phyloP scores from a whole-genome alignment of 2,888 invertebrate species.

The Stenotaenia linearis region DNA sequence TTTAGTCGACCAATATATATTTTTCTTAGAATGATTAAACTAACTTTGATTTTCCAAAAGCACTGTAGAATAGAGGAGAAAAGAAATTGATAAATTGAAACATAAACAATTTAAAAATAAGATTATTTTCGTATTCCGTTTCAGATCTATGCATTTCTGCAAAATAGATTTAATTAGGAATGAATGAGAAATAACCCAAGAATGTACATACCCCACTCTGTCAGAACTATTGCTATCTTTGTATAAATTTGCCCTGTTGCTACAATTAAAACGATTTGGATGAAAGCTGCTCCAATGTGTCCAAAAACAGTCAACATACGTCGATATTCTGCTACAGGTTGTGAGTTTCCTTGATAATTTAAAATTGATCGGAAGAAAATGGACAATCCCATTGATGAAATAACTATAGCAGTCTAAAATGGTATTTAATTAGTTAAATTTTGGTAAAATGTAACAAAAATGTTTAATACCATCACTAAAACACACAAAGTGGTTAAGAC shows the following conservation, averaged over 20 bases:
- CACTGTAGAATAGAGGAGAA: neutral
- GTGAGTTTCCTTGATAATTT: neutral
- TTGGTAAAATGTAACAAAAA: neutral
- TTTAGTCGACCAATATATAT: too few species aligned
- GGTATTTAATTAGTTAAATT: too few species aligned
- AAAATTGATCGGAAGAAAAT: neutral
- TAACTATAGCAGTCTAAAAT: neutral
- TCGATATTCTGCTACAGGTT: neutral
- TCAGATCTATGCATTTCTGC: conserved; percentile 16
- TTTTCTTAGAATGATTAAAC: neutral
- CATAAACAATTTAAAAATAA: neutral
- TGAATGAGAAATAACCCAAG: neutral
- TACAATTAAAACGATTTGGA: neutral
- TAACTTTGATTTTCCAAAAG: conserved; percentile 5
- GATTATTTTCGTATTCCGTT: conserved; percentile 1
- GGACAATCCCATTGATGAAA: neutral
- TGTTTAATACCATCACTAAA: neutral
- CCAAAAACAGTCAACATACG: neutral
- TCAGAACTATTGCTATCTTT: neutral
- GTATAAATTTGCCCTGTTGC: neutral
- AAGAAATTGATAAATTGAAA: conserved; percentile 17
- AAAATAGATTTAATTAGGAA: neutral
- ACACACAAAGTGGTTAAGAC: neutral
- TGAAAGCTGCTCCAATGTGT: neutral
- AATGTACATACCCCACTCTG: conserved; percentile 1